A percentile compares a stretch with the other conserved stretches of the same genome.
Conservation (phyloP, 2,113 vertebrate species). For the Apodemus sylvaticus region DNA sequence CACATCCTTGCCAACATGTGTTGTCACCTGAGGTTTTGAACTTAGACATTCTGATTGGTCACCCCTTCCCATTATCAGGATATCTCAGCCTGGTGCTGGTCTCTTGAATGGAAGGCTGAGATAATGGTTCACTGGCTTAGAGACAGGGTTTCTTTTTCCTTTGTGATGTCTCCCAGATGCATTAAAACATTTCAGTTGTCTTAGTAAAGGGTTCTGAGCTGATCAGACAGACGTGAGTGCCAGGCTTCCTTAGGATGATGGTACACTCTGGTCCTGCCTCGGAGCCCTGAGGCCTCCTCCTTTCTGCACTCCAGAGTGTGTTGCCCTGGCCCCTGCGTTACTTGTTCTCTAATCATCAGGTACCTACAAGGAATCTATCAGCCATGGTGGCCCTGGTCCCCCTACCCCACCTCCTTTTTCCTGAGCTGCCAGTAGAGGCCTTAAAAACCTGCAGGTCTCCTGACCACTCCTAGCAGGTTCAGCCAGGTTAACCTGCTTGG, state of each 20-base stretch:
- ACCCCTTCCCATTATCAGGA: neutral
- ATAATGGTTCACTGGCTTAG: fast-evolving
- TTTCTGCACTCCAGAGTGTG: too few species aligned
- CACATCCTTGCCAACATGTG: too few species aligned
- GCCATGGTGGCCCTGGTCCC: neutral
- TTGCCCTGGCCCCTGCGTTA: neutral
- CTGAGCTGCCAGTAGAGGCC: neutral
- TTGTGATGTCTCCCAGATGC: neutral
- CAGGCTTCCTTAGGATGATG: too few species aligned
- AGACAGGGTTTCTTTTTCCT: neutral
- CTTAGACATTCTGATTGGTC: neutral
- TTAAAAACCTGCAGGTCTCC: neutral
- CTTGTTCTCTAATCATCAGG: too few species aligned
- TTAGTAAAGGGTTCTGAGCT: neutral
- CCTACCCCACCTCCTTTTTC: neutral
- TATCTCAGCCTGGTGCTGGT: too few species aligned
- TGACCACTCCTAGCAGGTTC: neutral
- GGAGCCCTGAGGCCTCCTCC: neutral
- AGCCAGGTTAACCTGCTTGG: neutral
- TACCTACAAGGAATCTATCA: neutral
- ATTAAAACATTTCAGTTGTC: neutral
- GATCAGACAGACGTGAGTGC: too few species aligned
- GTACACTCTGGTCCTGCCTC: neutral
- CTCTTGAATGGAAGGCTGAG: neutral
- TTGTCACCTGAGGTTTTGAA: too few species aligned